Evolutionary conservation across 2,888 invertebrate species (phyloP).

Genomic region (Tethea ocularis): DNA sequence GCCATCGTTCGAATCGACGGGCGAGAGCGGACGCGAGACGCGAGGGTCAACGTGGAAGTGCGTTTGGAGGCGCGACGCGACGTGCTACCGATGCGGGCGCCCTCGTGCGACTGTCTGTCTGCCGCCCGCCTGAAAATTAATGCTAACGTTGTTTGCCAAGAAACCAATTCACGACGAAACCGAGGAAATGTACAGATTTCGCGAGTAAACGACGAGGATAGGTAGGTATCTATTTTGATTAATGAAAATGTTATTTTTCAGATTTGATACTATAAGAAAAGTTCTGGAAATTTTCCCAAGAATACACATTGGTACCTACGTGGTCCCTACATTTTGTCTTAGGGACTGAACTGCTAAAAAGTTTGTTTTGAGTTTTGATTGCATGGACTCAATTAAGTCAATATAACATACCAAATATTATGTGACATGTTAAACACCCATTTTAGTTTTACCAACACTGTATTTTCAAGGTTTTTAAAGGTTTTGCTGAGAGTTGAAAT

Average conservation of each 20-base stretch:
- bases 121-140: constrained; percentile 32
- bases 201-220: constrained; percentile 46
- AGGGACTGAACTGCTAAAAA: no score
- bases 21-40: constrained; percentile 34
- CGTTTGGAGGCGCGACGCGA: constrained; percentile 40
- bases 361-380: no score
- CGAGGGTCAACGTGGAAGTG: constrained; percentile 29
- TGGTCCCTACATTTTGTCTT: no score
- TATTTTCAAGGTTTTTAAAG: background rate
- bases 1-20: constrained; percentile 58
- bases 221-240: constrained; percentile 38
- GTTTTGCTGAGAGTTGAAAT: background rate
- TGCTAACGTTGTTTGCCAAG: constrained; percentile 11
- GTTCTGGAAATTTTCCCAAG: constrained; percentile 14
- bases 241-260: constrained; percentile 36
- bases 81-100: constrained; percentile 68
- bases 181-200: constrained; percentile 62
- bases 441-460: background rate
- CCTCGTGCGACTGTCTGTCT: constrained; percentile 75
- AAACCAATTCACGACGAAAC: constrained; percentile 32
- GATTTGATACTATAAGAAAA: constrained; percentile 13
- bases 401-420: no score
- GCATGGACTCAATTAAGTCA: no score
- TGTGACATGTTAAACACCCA: no score
- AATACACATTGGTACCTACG: no score